Percentiles rank a stretch among this genome's conserved stretches.
Evolutionary conservation across 2,888 invertebrate species (phyloP).

Genomic region (Cordilura impudica): DNA sequence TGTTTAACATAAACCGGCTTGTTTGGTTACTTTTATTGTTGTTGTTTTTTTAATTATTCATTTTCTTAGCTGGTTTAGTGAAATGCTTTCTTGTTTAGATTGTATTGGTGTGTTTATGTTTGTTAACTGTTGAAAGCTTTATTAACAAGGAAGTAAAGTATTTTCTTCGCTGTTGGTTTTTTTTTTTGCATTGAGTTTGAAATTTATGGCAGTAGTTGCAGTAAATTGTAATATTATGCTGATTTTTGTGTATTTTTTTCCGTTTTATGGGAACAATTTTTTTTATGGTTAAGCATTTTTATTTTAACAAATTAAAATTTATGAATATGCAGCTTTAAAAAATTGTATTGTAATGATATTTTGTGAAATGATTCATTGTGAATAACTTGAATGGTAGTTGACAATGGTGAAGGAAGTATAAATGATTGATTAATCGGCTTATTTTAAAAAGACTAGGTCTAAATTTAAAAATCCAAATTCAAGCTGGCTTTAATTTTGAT

Average conservation of each 20-base stretch:
- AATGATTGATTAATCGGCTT: not conserved
- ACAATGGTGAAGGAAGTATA: not conserved
- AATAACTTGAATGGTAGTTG: not conserved
- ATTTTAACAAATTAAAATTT: slow-evolving; percentile 10
- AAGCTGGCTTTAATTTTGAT: no score
- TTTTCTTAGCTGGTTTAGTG: slow-evolving; percentile 4
- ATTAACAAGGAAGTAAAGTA: slow-evolving; percentile 58
- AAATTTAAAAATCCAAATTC: no score
- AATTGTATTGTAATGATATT: not conserved
- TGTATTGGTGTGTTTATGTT: not conserved
- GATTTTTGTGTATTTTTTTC: slow-evolving; percentile 16
- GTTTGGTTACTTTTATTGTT: slow-evolving; percentile 4
- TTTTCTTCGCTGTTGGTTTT: slow-evolving; percentile 2
- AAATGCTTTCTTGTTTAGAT: slow-evolving; percentile 42
- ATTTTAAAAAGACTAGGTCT: not conserved
- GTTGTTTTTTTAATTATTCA: not conserved
- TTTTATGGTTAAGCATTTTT: not conserved
- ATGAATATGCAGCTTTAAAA: slow-evolving; percentile 5
- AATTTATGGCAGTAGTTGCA: slow-evolving; percentile 46
- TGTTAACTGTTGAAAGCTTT: slow-evolving; percentile 50
- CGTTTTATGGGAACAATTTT: slow-evolving; percentile 3
- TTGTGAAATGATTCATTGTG: not conserved
- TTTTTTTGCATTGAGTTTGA: slow-evolving; percentile 7
- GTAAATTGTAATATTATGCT: slow-evolving; percentile 43
- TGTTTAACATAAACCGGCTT: slow-evolving; percentile 30